Conservation (phyloP, 2,888 invertebrate genomes). For the Eupsilia transversa region DNA sequence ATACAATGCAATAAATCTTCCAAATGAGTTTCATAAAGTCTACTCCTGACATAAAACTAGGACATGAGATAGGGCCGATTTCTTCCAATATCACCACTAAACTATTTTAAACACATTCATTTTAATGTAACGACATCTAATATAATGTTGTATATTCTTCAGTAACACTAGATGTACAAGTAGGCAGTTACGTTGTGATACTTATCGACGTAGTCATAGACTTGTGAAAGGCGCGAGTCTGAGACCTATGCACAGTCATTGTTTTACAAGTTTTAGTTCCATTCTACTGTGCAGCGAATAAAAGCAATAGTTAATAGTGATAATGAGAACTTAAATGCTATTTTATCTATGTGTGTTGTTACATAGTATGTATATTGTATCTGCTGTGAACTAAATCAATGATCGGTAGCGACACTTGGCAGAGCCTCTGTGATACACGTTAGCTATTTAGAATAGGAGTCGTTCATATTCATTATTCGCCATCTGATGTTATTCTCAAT, state of each 20-base stretch:
- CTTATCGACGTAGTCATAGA: constrained; percentile 69
- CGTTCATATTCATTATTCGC: constrained; percentile 77
- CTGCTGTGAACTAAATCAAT: constrained; percentile 67
- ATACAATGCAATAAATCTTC: constrained; percentile 54
- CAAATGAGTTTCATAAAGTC: constrained; percentile 24
- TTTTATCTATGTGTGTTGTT: constrained; percentile 59
- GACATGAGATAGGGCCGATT: constrained; percentile 21
- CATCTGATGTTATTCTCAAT: constrained; percentile 76
- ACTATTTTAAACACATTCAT: constrained; percentile 38
- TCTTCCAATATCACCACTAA: constrained; percentile 45
- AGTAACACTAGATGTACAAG: constrained; percentile 69
- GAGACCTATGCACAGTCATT: constrained; percentile 60
- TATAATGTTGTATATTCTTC: constrained; percentile 71
- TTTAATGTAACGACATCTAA: constrained; percentile 54
- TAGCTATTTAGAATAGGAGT: constrained; percentile 82
- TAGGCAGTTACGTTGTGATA: constrained; percentile 77
- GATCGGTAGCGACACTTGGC: constrained; percentile 75
- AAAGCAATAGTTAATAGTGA: constrained; percentile 62
- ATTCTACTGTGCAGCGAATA: constrained; percentile 56
- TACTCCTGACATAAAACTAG: constrained; percentile 4
- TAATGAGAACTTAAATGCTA: constrained; percentile 54
- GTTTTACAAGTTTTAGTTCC: constrained; percentile 54
- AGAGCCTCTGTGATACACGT: constrained; percentile 87
- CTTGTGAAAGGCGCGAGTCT: constrained; percentile 66
- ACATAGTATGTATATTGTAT: constrained; percentile 60